Conservation (phyloP, 2,888 invertebrate species). For the Plagiodera versicolora region DNA sequence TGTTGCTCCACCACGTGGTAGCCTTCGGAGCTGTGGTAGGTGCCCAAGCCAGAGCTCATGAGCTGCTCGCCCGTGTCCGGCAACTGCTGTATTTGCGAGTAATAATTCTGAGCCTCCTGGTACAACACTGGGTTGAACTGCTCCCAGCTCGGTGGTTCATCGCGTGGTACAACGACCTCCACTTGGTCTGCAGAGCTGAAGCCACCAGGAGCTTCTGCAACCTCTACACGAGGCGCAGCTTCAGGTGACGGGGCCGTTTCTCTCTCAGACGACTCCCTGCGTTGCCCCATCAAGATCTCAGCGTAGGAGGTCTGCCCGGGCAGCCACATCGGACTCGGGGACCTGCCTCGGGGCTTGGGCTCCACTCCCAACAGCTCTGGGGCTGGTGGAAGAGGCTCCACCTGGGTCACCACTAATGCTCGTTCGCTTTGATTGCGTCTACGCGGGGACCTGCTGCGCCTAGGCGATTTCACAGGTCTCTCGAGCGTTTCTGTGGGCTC, state of each 20-base stretch:
- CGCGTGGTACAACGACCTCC: no score
- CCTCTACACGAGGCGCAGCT: not conserved
- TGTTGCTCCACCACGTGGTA: conserved; percentile 5
- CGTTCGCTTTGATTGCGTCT: conserved; percentile 45
- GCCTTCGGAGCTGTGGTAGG: conserved; percentile 48
- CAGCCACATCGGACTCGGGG: conserved; percentile 72
- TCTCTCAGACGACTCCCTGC: conserved; percentile 32
- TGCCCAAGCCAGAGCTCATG: conserved; percentile 56
- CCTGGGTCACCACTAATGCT: not conserved
- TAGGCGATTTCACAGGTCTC: conserved; percentile 45
- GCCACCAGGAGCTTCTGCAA: not conserved
- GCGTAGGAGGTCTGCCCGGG: conserved; percentile 78
- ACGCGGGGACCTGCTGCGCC: conserved; percentile 60
- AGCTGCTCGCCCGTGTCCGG: conserved; percentile 56
- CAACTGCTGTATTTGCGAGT: conserved; percentile 51
- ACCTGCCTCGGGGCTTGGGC: conserved; percentile 55
- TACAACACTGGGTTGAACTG: no score
- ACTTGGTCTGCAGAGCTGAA: not conserved
- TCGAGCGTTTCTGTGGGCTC: conserved; percentile 28
- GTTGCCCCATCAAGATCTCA: conserved; percentile 71
- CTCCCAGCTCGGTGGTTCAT: conserved; percentile 33
- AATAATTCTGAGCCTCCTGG: conserved; percentile 23
- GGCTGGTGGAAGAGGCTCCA: conserved; percentile 3
- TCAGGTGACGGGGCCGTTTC: no score
- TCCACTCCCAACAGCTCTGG: conserved; percentile 14